A percentile compares a stretch with the other conserved stretches of the same genome.
Evolutionary conservation across 2,113 vertebrate species (phyloP).

Genomic region (Microcebus lehilahytsara): DNA sequence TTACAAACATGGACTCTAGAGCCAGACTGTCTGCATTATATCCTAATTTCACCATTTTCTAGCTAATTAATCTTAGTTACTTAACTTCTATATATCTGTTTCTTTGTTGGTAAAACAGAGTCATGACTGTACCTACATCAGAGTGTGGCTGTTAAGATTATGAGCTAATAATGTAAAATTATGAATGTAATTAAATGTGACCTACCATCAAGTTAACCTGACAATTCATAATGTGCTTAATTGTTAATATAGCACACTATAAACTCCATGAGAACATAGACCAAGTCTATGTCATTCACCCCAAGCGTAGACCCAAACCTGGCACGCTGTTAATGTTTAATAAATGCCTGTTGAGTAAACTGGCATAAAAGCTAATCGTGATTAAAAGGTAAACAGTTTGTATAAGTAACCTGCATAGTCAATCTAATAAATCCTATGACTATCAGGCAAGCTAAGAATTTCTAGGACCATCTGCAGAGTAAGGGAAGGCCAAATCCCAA

Average conservation of each 20-base stretch:
- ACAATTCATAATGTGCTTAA: conserved; percentile 15
- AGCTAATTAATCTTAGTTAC: neutral
- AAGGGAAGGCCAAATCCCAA: neutral
- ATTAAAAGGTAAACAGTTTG: conserved; percentile 9
- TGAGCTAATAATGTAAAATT: neutral
- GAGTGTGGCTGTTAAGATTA: neutral
- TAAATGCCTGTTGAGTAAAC: neutral
- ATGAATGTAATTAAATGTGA: neutral
- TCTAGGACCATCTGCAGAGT: neutral
- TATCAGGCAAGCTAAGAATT: neutral
- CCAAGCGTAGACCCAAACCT: neutral
- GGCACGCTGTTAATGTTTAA: neutral
- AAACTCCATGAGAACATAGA: neutral
- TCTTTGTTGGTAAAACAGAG: neutral
- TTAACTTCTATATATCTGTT: neutral
- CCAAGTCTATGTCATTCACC: neutral
- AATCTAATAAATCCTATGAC: neutral
- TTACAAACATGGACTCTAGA: neutral
- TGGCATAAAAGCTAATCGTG: neutral
- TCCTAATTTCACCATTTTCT: neutral
- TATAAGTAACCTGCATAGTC: neutral
- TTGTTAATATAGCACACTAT: neutral
- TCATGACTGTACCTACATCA: neutral
- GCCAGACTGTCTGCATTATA: neutral
- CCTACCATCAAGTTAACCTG: neutral